Evolutionary conservation across 2,797 vertebrate species (phyloP), one percentile per base, ranked within the genome.

Genomic region (Melopsittacus undulatus): DNA sequence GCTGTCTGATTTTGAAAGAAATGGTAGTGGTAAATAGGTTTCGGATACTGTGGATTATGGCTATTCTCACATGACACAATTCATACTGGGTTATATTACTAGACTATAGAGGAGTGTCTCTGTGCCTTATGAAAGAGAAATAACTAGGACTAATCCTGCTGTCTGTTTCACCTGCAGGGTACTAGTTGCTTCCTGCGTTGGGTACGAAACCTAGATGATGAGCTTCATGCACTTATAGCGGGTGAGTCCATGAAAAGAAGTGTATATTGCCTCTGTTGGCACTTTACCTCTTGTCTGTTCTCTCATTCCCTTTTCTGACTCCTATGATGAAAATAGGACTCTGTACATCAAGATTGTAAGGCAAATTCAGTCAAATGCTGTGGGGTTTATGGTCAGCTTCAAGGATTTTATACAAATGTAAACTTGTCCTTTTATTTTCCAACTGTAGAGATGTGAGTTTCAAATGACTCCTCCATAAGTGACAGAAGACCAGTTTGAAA

Each of bases 111-210:
- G 40, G 42, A 78, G 0, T 36, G 26, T 29, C 30, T 64, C 21
- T 77, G 0, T 51, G 34, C 1, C 1, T 66, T 73, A 5, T 4
- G 18, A 67, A 76, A 27, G 86, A 88, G 82, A 70, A 87, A 6
- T 66, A 73, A 81, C 40, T 12, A 16, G 85, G 74, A 52, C 82
- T 88, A 38, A 87, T 63, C 93, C 52, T 96, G 34, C 66, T 90
- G 83, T 93, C 74, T 91, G 19, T 84, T 84, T 93, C 21, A 63
- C 75, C 57, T 81, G 1, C 94, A 99, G 99, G 99, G 99, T 91
- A 98, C 99, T 10, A 99, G 99, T 97, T 99, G 99, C 96, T 98
- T 99, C 92, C 97, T 99, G 85, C 98, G 99, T 69, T 99, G 99
- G 99, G 81, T 99, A 91, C 98, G 99, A 92, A 99, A 99, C 96